Conservation (phyloP, 2,888 invertebrate genomes). For the Steromphala cineraria region DNA sequence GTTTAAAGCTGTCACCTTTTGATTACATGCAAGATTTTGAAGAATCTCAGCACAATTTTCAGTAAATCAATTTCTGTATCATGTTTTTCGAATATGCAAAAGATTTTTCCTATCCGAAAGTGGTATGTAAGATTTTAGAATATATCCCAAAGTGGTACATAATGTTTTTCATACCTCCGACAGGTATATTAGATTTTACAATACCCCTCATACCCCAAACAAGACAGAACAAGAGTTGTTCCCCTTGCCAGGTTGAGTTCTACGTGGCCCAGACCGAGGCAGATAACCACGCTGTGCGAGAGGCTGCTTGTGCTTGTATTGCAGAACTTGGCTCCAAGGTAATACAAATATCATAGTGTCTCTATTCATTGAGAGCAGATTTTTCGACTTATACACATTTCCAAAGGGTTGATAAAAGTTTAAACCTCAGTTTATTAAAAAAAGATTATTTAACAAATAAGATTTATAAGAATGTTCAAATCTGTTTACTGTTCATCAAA, state of each 20-base stretch:
- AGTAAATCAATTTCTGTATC: too few species aligned
- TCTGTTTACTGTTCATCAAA: too few species aligned
- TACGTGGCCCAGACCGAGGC: constrained; percentile 77
- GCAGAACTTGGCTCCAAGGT: constrained; percentile 78
- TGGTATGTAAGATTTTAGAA: too few species aligned
- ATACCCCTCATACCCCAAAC: too few species aligned
- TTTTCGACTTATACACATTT: neutral
- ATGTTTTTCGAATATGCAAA: too few species aligned
- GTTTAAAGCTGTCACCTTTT: too few species aligned
- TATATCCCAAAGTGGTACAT: too few species aligned
- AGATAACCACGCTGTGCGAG: constrained; percentile 79
- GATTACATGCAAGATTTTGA: too few species aligned
- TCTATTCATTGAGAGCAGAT: neutral
- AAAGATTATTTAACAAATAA: neutral
- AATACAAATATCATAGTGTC: neutral
- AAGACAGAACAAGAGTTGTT: constrained; percentile 18
- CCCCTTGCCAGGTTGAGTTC: constrained; percentile 74
- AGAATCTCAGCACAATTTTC: too few species aligned
- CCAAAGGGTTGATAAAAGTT: neutral
- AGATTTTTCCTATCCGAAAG: too few species aligned
- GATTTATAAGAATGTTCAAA: neutral
- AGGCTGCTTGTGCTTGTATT: constrained; percentile 79
- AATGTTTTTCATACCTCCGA: too few species aligned
- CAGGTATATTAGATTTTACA: too few species aligned
- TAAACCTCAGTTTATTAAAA: neutral